phyloP scores from a whole-genome alignment of 2,888 invertebrate species.

The Eumerus sabulonum region DNA sequence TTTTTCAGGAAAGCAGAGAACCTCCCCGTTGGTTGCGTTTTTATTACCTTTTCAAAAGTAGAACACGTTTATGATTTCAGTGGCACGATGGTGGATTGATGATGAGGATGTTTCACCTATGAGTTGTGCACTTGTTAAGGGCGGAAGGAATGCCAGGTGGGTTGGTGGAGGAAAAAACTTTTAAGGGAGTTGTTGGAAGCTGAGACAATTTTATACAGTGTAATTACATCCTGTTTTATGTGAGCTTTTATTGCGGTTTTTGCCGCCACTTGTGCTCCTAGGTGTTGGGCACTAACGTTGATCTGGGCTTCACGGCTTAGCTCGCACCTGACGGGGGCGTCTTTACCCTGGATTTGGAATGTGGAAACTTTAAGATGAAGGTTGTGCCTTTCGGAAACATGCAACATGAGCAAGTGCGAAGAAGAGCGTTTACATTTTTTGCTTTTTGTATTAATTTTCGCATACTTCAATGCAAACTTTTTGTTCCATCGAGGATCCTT shows the following conservation, averaged over 20 bases:
- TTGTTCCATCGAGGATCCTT: no score
- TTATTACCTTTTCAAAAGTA: conserved; percentile 66
- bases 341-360: no score
- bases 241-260: conserved; percentile 64
- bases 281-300: conserved; percentile 32
- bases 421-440: no score
- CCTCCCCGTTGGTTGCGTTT: conserved; percentile 23
- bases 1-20: no score
- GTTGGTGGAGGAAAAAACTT: conserved; percentile 14
- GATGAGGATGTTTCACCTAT: conserved; percentile 50
- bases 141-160: no score
- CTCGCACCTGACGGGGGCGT: conserved; percentile 39
- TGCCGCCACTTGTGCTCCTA: conserved; percentile 19
- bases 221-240: conserved; percentile 65
- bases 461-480: no score
- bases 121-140: conserved; percentile 9
- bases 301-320: conserved; percentile 40
- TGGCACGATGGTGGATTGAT: conserved; percentile 54
- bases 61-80: conserved; percentile 66
- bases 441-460: no score
- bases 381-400: no score
- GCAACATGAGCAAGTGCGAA: no score
- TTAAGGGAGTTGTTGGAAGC: conserved; percentile 43
- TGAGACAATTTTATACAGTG: conserved; percentile 56
- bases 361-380: no score